Evolutionary conservation across 1,140 invertebrate genomes (phyloP), one percentile per base, ranked within the genome.

Genomic region (Plectrocnemia conspersa): DNA sequence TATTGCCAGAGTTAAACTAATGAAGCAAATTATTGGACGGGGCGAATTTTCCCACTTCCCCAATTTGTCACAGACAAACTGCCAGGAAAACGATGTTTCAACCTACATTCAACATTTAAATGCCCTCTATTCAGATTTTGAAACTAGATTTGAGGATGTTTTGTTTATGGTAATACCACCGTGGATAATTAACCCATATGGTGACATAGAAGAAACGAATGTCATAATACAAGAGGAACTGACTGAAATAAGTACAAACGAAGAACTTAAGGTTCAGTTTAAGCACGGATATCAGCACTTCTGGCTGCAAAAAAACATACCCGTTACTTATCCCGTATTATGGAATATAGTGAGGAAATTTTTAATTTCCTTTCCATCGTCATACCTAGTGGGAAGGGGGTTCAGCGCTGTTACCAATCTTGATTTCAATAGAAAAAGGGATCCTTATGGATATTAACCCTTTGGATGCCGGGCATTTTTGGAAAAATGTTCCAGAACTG

Each of bases 71-170:
- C 36, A 53, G 54, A 57, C 46, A 65, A 58, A 64, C 58, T 27
- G 27, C 41, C 55, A 58, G 27, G 58, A 62, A 23, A 32, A 63
- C 19, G 52, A 65, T 32, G 33, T 65, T 58, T 58, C 11, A 23
- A 41, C 41, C 38, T 63, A 59, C 56, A 54, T 61, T 61, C 58
- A 63, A 66, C 63, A 66, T 60, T 66, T 66, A 64, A 64, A 62
- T 53, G 54, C 33, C 40, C 49, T 38, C 33, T 27, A 47, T 7
- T 32, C 29, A 52, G 59, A 63, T 23, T 63, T 65, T 55, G 38
- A 65, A 62, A 55, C 29, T 23, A 60, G 63, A 36, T 65, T 66
- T 63, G 46, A 65, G 32, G 63, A 65, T 62, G 48, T 66, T 61
- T 50, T 63, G 62, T 63, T 44, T 38, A 62, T 63, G 61, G 54